Conservation (phyloP, 2,797 vertebrate species). For the Sciurus carolinensis region DNA sequence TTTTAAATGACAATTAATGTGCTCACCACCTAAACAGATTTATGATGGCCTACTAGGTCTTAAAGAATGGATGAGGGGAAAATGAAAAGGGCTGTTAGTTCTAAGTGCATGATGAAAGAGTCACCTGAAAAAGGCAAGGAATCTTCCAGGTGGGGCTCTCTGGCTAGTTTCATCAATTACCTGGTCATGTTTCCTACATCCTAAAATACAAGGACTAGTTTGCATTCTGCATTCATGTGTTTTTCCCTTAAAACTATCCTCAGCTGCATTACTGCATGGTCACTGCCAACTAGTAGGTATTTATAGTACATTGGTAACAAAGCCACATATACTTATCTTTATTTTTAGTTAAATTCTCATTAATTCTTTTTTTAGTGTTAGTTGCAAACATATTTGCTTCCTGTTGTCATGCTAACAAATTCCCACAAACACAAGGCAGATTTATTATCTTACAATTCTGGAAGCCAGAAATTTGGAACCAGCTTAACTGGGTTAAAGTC, state of each 20-base stretch:
- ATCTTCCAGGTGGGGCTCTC: background rate
- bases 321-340: conserved; percentile 1
- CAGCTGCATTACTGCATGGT: background rate
- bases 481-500: background rate
- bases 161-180: background rate
- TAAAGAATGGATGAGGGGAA: background rate
- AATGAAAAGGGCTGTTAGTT: background rate
- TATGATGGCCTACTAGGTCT: background rate
- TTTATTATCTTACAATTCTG: background rate
- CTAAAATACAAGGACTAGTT: background rate
- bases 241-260: background rate
- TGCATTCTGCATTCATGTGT: background rate
- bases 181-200: background rate
- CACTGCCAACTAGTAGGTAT: background rate
- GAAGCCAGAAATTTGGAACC: background rate
- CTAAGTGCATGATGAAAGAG: background rate
- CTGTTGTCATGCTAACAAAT: background rate
- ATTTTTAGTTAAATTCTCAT: conserved; percentile 44
- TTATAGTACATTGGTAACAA: conserved; percentile 4
- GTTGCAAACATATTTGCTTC: background rate
- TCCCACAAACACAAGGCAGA: background rate
- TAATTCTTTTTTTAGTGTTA: background rate
- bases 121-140: background rate
- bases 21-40: background rate
- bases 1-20: background rate